phyloP scores from a whole-genome alignment of 2,888 invertebrate species.

The Tethea ocularis region DNA sequence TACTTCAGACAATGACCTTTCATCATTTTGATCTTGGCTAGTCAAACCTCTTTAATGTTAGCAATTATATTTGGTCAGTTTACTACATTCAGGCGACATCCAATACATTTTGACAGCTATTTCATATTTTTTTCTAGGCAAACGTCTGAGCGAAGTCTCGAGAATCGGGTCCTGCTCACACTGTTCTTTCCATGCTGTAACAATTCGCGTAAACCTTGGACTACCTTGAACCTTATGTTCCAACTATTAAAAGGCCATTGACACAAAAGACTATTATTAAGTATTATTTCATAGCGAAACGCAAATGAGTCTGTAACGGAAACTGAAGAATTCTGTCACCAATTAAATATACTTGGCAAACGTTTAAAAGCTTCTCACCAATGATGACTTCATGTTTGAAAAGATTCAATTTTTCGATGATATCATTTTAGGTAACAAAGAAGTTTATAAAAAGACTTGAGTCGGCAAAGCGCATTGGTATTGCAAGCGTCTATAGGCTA shows the following conservation, averaged over 20 bases:
- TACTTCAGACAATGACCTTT: not conserved
- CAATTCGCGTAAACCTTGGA: not conserved
- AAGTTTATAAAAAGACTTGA: no score
- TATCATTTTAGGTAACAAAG: not conserved
- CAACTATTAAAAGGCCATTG: not conserved
- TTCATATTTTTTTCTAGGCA: no score
- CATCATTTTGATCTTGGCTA: not conserved
- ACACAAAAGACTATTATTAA: not conserved
- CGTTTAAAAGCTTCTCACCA: not conserved
- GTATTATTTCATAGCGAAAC: not conserved
- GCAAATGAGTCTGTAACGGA: not conserved
- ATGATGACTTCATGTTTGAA: not conserved
- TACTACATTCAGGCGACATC: no score
- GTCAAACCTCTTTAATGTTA: not conserved
- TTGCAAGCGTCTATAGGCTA: no score
- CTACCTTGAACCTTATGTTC: not conserved
- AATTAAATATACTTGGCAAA: not conserved
- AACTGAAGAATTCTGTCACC: not conserved
- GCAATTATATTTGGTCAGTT: no score
- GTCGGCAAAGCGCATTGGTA: no score
- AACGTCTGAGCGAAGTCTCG: no score
- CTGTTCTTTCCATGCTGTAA: no score
- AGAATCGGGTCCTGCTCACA: no score
- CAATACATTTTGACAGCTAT: no score
- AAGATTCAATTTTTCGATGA: not conserved